A percentile compares a stretch with the other conserved stretches of the same genome.
Evolutionary conservation across 2,888 invertebrate genomes (phyloP).

Genomic region (Dugesia japonica): DNA sequence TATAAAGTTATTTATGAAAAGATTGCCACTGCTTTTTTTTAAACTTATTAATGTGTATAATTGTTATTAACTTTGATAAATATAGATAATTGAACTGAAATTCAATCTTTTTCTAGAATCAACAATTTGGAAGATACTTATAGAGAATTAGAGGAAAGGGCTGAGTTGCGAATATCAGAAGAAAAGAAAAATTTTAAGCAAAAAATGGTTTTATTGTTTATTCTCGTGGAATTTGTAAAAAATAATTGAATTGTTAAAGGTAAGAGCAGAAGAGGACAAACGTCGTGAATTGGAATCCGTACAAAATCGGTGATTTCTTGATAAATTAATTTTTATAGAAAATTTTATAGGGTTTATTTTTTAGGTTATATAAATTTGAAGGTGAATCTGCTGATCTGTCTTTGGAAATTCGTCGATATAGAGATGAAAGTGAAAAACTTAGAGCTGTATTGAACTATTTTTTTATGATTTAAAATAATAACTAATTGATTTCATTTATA

Average conservation of each 20-base stretch:
- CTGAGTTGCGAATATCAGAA: not conserved
- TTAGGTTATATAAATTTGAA: not conserved
- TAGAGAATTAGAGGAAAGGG: constrained; percentile 1
- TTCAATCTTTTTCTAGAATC: not conserved
- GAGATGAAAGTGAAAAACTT: not conserved
- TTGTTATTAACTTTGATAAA: no score
- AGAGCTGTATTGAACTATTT: not conserved
- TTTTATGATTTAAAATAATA: no score
- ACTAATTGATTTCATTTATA: not conserved
- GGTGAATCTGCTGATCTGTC: not conserved
- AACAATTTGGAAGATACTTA: not conserved
- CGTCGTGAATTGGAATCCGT: not conserved
- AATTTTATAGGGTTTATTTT: no score
- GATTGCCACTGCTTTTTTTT: no score
- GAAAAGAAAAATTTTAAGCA: not conserved
- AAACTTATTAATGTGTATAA: no score
- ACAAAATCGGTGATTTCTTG: not conserved
- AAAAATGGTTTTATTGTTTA: not conserved
- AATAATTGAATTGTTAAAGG: not conserved
- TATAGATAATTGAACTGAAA: no score
- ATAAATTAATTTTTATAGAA: no score
- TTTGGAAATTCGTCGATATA: not conserved
- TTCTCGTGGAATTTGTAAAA: no score
- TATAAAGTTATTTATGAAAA: no score
- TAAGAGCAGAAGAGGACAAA: not conserved